Base-by-base conservation (phyloP, 1,140 invertebrate species). In the Wasmannia auropunctata region DNA sequence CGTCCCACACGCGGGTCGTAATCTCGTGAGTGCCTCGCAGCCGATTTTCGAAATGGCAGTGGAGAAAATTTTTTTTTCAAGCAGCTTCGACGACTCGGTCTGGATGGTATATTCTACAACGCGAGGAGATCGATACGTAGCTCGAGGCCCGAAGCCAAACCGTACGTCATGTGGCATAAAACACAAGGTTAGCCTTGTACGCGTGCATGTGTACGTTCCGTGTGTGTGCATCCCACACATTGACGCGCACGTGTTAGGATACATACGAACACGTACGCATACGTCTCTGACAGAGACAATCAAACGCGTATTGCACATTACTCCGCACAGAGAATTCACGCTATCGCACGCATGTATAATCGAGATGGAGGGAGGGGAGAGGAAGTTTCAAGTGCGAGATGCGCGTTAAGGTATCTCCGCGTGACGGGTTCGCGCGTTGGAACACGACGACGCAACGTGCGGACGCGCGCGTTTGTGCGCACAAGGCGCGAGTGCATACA, bases 91-190 rank as follows among this genome's bases (percentile, higher is more conserved):
- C 46, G 74, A 40, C 31, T 56, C 62, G 40, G 37, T 37, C n/a
- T 69, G 54, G 86, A 69, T 87, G 43, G 80, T 87, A 87, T 88
- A 87, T 88, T 91, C 88, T 88, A 72, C n/a, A n/a, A n/a, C 86
- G 81, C 84, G 80, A 67, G 86, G 84, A 88, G 91, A 94, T 94
- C 93, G 93, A 94, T 94, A 93, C 90, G 89, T 87, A 89, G 89
- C 88, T 90, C 87, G 91, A 92, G 89, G 88, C 91, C 92, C 91
- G 89, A 93, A 94, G 92, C 93, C 92, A 92, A 93, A 93, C 91
- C 91, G 88, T 92, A 89, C 88, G 90, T 60, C 81, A 86, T 81
- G 74, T 60, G 74, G 69, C 54, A 84, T 88, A 84, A 87, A 90
- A 89, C 86, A 86, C 62, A 83, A 70, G 60, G 72, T 62, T 81